Conservation (phyloP, 2,113 vertebrate genomes). For the Pan paniscus region DNA sequence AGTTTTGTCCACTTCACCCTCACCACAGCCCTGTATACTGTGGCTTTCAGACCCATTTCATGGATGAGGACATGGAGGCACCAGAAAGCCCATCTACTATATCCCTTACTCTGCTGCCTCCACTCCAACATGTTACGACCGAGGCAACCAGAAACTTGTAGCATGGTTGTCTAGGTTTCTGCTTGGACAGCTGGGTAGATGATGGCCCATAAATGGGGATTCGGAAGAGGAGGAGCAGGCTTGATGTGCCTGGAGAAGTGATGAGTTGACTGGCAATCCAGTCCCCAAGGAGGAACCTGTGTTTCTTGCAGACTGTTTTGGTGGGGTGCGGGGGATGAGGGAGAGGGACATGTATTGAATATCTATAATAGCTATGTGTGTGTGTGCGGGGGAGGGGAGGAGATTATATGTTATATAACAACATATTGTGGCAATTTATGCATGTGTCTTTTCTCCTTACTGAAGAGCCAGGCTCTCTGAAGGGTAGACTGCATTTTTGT, state of each 20-base stretch:
- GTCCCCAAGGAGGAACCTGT: not conserved
- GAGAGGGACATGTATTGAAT: too few species aligned
- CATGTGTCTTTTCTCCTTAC: not conserved
- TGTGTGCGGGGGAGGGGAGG: not conserved
- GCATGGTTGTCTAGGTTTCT: not conserved
- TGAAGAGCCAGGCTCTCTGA: not conserved
- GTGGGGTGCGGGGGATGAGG: too few species aligned
- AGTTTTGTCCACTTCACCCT: not conserved
- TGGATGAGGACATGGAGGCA: not conserved
- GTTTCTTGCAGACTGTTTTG: not conserved
- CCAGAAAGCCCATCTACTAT: not conserved
- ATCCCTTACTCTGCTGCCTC: not conserved
- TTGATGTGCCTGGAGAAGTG: not conserved
- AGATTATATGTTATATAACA: not conserved
- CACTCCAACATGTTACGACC: not conserved
- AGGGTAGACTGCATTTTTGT: not conserved
- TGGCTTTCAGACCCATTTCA: not conserved
- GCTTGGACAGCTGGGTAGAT: not conserved
- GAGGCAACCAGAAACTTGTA: not conserved
- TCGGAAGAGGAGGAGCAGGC: not conserved
- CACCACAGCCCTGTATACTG: fast-evolving
- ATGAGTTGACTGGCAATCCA: not conserved
- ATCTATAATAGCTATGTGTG: not conserved
- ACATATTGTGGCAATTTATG: not conserved
- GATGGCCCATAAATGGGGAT: too few species aligned